These are phyloP conservation scores for Stegophylla sp. DNA, from an alignment of 2,888 invertebrate genomes.

Conservation along the genomic window DNA sequence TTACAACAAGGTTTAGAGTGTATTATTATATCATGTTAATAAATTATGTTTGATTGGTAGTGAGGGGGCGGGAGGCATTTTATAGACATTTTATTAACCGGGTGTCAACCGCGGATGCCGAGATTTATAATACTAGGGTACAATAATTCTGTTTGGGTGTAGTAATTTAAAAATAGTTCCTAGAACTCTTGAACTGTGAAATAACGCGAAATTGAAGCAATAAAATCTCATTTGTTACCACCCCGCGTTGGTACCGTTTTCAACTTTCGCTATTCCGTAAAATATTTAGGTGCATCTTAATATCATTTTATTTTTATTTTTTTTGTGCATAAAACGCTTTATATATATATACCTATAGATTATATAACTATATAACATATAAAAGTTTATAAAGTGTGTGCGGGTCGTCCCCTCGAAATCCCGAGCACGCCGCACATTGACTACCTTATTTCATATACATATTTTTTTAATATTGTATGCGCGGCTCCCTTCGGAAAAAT, in stretches of 20 bases:
- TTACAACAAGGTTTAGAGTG: no score
- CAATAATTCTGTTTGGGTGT: not conserved
- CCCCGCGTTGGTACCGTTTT: not conserved
- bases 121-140: not conserved
- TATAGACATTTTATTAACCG: not conserved
- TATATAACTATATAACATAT: conserved; percentile 2
- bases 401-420: not conserved
- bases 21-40: no score
- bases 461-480: conserved; percentile 2
- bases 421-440: not conserved
- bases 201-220: conserved; percentile 26
- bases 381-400: conserved; percentile 19
- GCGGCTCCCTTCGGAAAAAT: not conserved
- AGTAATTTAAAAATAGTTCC: conserved; percentile 10
- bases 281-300: conserved; percentile 29
- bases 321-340: conserved; percentile 24
- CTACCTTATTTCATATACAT: conserved; percentile 16
- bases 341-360: not conserved
- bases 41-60: no score
- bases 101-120: not conserved
- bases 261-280: not conserved
- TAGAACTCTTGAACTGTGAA: conserved; percentile 8
- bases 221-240: conserved; percentile 19
- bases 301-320: conserved; percentile 26
- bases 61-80: no score